phyloP scores from a whole-genome alignment of 1,140 invertebrate species.

The Conopomorpha cramerella region DNA sequence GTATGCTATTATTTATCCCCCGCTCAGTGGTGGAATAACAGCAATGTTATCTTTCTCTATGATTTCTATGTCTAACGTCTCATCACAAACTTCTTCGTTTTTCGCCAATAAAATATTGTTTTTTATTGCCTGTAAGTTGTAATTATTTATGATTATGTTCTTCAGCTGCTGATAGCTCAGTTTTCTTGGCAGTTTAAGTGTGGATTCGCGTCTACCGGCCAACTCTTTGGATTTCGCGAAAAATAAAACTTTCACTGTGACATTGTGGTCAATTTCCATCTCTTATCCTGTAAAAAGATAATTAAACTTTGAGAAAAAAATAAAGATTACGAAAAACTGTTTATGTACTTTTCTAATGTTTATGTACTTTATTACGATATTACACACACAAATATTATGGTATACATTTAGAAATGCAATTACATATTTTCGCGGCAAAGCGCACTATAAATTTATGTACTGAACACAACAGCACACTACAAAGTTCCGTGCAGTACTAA shows the following conservation, averaged over 20 bases:
- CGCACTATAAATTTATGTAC: too few species aligned
- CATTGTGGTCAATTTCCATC: constrained; percentile 43
- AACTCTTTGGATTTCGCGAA: constrained; percentile 88
- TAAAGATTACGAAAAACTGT: not conserved
- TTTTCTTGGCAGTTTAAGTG: constrained; percentile 51
- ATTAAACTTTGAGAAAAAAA: not conserved
- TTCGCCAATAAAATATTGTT: constrained; percentile 76
- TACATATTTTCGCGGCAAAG: too few species aligned
- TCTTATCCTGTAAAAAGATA: constrained; percentile 27
- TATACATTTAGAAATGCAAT: too few species aligned
- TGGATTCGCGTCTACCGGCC: constrained; percentile 63
- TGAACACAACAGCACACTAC: too few species aligned
- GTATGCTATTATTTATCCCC: constrained; percentile 67
- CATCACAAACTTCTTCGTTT: constrained; percentile 76
- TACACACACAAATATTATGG: too few species aligned
- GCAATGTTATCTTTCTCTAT: constrained; percentile 76
- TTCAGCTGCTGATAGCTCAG: constrained; percentile 63
- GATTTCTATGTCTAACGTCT: constrained; percentile 63
- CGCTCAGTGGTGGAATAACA: constrained; percentile 86
- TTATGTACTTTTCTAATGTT: not conserved
- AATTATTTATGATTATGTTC: constrained; percentile 63
- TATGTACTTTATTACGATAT: not conserved
- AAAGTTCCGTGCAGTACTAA: too few species aligned
- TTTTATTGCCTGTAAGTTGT: constrained; percentile 70
- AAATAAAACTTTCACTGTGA: constrained; percentile 75